Evolutionary conservation across 2,797 vertebrate species (phyloP).

Genomic region (Rousettus madagascariensis): DNA sequence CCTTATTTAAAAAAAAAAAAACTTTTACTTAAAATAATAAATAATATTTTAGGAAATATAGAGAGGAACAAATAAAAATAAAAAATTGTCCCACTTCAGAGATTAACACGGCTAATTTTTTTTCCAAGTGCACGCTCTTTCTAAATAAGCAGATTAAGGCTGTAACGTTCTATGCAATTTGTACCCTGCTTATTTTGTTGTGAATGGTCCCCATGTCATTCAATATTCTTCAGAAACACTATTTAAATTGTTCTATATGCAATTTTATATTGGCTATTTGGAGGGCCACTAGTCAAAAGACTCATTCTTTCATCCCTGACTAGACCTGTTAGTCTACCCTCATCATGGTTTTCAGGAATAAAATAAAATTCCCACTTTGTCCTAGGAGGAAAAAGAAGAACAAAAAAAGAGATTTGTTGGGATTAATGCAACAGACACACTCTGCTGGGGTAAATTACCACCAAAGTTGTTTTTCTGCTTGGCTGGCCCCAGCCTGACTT

Average conservation of each 20-base stretch:
- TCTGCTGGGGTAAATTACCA: not conserved
- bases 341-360: not conserved
- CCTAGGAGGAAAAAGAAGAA: not conserved
- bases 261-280: not conserved
- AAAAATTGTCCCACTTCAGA: not conserved
- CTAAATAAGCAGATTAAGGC: not conserved
- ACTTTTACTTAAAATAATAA: conserved; percentile 10
- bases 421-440: not conserved
- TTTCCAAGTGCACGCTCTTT: not conserved
- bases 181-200: not conserved
- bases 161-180: not conserved
- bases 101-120: not conserved
- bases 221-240: not conserved
- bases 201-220: not conserved
- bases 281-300: not conserved
- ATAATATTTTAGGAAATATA: not conserved
- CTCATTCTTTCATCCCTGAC: not conserved
- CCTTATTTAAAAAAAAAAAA: not conserved
- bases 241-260: not conserved
- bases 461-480: not conserved
- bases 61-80: not conserved
- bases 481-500: not conserved
- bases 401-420: not conserved
- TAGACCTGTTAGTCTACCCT: not conserved
- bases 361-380: not conserved